phyloP scores from a whole-genome alignment of 2,113 vertebrate species.

The Columbina picui region DNA sequence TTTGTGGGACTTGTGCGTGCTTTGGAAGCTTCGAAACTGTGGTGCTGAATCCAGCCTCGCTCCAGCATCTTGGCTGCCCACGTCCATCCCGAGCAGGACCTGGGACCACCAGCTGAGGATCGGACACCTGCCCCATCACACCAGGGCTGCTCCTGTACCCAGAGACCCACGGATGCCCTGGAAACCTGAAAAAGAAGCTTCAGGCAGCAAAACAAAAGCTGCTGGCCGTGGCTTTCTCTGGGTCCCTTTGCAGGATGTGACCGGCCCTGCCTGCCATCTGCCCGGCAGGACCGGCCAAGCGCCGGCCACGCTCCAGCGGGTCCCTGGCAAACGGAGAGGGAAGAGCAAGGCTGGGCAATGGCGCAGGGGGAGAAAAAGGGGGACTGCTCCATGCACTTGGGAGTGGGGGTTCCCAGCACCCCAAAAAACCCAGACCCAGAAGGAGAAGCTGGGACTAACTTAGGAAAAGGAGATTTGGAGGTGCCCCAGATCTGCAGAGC shows the following conservation, averaged over 20 bases:
- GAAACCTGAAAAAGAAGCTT: constrained; percentile 24
- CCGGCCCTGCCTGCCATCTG: constrained; percentile 66
- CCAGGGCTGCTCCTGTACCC: accelerated
- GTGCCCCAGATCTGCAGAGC: neutral
- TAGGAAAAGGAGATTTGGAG: accelerated
- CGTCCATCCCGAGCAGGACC: neutral
- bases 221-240: neutral
- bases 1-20: accelerated
- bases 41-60: neutral
- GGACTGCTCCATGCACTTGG: accelerated
- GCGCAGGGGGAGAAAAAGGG: accelerated
- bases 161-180: neutral
- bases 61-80: accelerated
- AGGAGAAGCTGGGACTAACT: neutral
- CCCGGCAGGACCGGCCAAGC: neutral
- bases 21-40: neutral
- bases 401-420: accelerated
- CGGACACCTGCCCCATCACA: accelerated
- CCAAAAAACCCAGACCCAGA: accelerated
- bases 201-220: constrained; percentile 27
- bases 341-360: neutral
- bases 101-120: neutral
- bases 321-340: neutral
- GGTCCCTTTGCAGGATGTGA: neutral
- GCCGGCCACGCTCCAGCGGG: neutral